Base-by-base conservation (phyloP, 2,113 vertebrate genomes). In the Neopipo cinnamomea region DNA sequence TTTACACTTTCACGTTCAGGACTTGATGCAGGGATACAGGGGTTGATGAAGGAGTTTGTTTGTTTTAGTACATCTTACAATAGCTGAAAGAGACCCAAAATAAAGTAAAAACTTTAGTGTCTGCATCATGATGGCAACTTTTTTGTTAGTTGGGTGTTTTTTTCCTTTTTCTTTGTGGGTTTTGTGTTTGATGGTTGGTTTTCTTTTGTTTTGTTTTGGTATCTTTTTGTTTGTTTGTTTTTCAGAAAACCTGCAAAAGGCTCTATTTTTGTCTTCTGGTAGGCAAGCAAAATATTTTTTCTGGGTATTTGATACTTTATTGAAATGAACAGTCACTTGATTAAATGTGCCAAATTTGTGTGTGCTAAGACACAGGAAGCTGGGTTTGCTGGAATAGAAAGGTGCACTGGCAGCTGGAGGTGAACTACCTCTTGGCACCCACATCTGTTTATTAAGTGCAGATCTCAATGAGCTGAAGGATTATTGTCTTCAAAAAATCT, bases 211-310 rank as follows among this genome's bases (percentile, higher is more conserved):
- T 33, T 25, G 6, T 23, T 31, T 23, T 46, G 19, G 16, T 44
- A n/a, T n/a, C 19, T 44, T 44, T 44, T 44, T 44, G 18, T 44
- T 44, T 44, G 44, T 30, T 42, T 33, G 4, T 35, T 79, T 88
- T 41, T 35, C 14, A 81, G 47, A 70, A 91, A 94, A 67, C 6
- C 41, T 74, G 39, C 55, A 71, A 77, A 92, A 89, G 44, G n/a
- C 37, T 94, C 27, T 24, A 17, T 76, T 94, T 90, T 94, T 95
- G 46, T 89, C 53, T 93, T 89, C 59, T 82, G 30, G 18, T 90
- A 95, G 68, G 44, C 66, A 94, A 95, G 65, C 37, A 77, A 82
- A 93, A 82, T 42, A 42, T 91, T 94, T 95, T 68, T 96, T 86
- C 33, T 93, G 80, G 39, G 53, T 81, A 74, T 65, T 53, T 58